A percentile compares a stretch with the other conserved stretches of the same genome.
These are phyloP conservation scores for Leptothorax acervorum DNA, from an alignment of 2,888 invertebrate species.

Conservation along the genomic window DNA sequence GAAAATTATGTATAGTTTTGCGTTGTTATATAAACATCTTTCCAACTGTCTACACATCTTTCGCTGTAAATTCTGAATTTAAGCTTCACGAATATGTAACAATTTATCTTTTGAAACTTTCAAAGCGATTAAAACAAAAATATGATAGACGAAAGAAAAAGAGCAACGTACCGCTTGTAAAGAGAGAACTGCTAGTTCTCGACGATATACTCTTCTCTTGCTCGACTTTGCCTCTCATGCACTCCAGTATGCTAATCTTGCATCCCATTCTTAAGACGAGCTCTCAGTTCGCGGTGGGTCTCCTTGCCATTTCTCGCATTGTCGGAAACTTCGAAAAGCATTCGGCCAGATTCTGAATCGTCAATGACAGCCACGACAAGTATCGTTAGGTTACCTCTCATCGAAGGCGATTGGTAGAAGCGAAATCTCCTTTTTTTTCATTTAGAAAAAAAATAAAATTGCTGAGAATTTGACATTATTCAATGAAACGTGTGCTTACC, in stretches of 20 bases:
- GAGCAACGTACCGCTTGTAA: conserved; percentile 59
- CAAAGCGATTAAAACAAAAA: not conserved
- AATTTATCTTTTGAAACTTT: not conserved
- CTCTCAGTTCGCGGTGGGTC: conserved; percentile 47
- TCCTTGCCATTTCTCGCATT: conserved; percentile 48
- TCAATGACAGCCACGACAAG: conserved; percentile 37
- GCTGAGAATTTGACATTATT: not conserved
- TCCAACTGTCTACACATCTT: not conserved
- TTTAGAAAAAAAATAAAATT: conserved; percentile 3
- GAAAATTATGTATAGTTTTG: conserved; percentile 5
- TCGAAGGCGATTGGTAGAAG: conserved; percentile 7
- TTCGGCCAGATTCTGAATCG: conserved; percentile 33
- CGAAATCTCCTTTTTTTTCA: not conserved
- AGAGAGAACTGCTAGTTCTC: conserved; percentile 47
- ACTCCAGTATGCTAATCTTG: conserved; percentile 71
- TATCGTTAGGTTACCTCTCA: conserved; percentile 46
- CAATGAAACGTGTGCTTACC: conserved; percentile 31
- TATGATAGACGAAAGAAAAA: not conserved
- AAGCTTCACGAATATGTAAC: not conserved
- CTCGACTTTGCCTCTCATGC: conserved; percentile 69
- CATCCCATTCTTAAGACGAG: conserved; percentile 69
- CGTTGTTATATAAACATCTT: not conserved
- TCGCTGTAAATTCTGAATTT: not conserved
- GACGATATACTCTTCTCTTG: conserved; percentile 59
- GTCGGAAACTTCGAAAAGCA: conserved; percentile 26